Base-by-base conservation (phyloP, 53 echinoderm and acorn worm species). In the Actinopyga echinites region DNA sequence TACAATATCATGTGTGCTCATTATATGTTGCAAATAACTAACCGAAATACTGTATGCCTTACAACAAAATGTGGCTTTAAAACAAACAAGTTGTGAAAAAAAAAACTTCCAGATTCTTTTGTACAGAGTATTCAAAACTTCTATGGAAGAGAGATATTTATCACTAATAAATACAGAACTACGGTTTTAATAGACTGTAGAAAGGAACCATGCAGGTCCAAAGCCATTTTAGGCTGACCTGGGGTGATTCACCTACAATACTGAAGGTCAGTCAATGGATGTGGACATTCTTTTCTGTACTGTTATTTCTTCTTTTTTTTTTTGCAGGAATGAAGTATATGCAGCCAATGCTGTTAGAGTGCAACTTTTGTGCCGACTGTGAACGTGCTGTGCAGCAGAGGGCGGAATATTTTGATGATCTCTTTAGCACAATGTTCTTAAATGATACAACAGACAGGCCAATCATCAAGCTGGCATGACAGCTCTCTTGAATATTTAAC, bases 281-380 rank as follows among this genome's bases (percentile, higher is more conserved):
- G 77, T 17, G 40, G 17, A 15, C 1, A 15, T 15, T 15, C 13
- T 13, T 13, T 15, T 17, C 17, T 17, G 13, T 54, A n/a, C 7
- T 17, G 9, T 22, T n/a, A 10, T 13, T 2, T 33, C 3, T 64
- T 5, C 49, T 23, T 80, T 69, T 28, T 67, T 35, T 57, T 31
- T 8, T 13, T 87, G 9, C 77, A 92, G 92, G 86, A 37, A 64
- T 66, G 56, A 89, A 78, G 33, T 75, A 82, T 71, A 89, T 92
- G 86, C 92, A 92, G 83, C 92, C 92, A 5, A 67, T 86, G 35
- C 34, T 92, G 28, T 79, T 92, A 30, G 92, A 92, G 43, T 89
- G 86, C 37, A 92, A 92, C 80, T 92, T 30, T 33, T 58, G 69
- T 55, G 89, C 92, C 0, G 92, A 92, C 86, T 89, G 86, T 56